Percentiles rank a stretch among this genome's conserved stretches.
These are phyloP conservation scores for Poecilia velifera DNA, from an alignment of 2,797 vertebrate genomes.

Conservation along the genomic window DNA sequence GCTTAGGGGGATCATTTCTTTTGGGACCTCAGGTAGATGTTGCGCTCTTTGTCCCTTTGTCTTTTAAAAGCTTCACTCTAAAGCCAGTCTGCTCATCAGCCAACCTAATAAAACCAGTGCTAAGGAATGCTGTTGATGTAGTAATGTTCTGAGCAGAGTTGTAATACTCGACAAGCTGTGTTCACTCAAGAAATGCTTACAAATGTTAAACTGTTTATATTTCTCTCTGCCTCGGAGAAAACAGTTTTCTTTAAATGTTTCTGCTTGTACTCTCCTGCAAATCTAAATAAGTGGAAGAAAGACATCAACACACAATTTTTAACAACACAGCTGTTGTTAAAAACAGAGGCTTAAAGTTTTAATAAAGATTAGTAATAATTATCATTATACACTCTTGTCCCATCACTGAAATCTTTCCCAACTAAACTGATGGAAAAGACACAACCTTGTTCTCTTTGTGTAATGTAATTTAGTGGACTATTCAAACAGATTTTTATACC, in stretches of 20 bases:
- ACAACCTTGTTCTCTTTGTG: no score
- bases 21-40: neutral
- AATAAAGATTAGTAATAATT: neutral
- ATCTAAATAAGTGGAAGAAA: neutral
- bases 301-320: neutral
- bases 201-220: neutral
- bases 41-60: neutral
- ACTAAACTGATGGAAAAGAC: neutral
- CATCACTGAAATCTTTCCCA: neutral
- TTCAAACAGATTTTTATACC: neutral
- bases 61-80: neutral
- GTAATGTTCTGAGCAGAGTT: neutral
- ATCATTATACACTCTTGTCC: neutral
- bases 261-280: neutral
- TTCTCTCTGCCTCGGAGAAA: neutral
- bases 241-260: neutral
- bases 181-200: neutral
- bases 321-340: neutral
- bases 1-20: neutral
- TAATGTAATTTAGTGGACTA: neutral
- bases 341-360: neutral
- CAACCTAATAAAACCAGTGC: neutral
- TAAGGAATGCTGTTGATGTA: neutral
- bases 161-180: neutral
- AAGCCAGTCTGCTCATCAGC: neutral